phyloP scores from a whole-genome alignment of 1,140 invertebrate species.

The Berghia stephanieae region DNA sequence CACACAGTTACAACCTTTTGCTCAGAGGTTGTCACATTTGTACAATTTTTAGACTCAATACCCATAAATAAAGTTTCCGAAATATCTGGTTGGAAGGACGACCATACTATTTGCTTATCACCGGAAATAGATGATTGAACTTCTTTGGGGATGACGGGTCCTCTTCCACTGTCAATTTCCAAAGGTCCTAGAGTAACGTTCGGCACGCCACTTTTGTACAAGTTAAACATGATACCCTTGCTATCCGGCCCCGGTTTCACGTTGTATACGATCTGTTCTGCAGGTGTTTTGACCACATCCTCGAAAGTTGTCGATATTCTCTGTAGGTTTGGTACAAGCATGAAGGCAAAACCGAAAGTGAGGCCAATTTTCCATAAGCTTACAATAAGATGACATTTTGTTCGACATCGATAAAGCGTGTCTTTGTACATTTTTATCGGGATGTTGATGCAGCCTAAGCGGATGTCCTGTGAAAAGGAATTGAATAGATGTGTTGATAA shows the following conservation, averaged over 20 bases:
- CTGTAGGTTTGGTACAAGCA: conserved; percentile 41
- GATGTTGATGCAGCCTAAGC: conserved; percentile 41
- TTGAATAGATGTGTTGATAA: neutral
- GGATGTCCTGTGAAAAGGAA: conserved; percentile 28
- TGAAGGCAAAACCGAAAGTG: conserved; percentile 51
- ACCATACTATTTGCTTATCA: no score
- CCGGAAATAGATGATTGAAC: no score
- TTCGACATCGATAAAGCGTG: conserved; percentile 37
- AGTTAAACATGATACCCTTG: no score
- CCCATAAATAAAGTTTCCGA: conserved; percentile 30
- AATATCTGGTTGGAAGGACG: neutral
- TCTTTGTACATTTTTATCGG: conserved; percentile 45
- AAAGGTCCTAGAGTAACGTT: no score
- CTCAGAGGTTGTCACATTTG: conserved; percentile 30
- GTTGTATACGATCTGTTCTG: conserved; percentile 35
- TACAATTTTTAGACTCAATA: conserved; percentile 34
- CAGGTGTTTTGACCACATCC: conserved; percentile 31
- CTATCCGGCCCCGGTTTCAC: no score
- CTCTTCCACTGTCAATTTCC: no score
- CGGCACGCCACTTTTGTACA: no score
- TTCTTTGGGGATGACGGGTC: no score
- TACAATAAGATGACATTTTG: conserved; percentile 48
- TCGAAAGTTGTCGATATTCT: conserved; percentile 41
- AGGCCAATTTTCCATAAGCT: conserved; percentile 51
- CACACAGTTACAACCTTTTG: conserved; percentile 40